Conservation (phyloP, 2,797 vertebrate species). For the Gephyroberyx darwinii region DNA sequence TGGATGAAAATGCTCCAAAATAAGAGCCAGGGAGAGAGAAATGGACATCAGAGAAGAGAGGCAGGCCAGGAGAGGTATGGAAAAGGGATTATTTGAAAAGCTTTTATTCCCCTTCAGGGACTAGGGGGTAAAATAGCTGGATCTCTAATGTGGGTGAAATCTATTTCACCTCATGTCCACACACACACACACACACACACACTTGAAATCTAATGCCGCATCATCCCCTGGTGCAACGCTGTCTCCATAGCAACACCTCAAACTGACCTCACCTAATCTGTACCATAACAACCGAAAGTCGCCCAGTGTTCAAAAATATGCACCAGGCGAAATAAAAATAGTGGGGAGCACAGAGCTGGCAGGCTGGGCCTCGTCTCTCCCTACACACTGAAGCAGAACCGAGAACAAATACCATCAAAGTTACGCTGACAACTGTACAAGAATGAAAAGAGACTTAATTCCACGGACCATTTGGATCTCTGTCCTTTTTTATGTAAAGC, state of each 20-base stretch:
- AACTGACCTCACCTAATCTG: constrained; percentile 76
- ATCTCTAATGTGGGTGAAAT: constrained; percentile 46
- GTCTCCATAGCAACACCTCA: constrained; percentile 76
- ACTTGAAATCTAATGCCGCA: constrained; percentile 40
- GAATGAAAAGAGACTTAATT: constrained; percentile 6
- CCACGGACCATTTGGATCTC: neutral
- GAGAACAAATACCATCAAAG: constrained; percentile 21
- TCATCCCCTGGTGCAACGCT: constrained; percentile 45
- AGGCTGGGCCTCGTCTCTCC: constrained; percentile 23
- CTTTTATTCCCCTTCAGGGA: constrained; percentile 11
- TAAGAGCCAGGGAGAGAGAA: neutral
- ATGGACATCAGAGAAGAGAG: neutral
- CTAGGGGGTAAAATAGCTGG: constrained; percentile 34
- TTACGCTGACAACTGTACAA: constrained; percentile 30
- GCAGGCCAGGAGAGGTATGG: neutral
- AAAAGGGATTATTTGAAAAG: constrained; percentile 25
- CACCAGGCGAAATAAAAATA: constrained; percentile 50
- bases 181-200: constrained; percentile 14
- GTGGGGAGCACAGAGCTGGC: constrained; percentile 28
- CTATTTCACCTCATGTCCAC: constrained; percentile 41
- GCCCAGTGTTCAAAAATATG: constrained; percentile 22
- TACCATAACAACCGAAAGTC: constrained; percentile 50
- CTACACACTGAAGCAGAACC: constrained; percentile 34
- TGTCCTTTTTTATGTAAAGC: constrained; percentile 2
- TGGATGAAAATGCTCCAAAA: neutral